These are phyloP conservation scores for Haemorhous mexicanus DNA, from an alignment of 2,113 vertebrate species.

Conservation along the genomic window DNA sequence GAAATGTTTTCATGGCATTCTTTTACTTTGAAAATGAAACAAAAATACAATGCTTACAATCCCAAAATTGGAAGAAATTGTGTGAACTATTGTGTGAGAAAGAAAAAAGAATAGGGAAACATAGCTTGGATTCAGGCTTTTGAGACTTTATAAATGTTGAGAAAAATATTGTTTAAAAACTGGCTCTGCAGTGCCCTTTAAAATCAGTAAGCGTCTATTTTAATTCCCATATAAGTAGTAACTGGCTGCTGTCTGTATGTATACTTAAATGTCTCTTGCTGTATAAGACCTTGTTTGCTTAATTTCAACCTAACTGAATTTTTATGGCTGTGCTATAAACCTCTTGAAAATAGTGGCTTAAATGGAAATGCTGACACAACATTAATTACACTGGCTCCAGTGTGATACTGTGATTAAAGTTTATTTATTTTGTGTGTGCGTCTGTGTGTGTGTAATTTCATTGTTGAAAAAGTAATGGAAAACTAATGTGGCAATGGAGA, in stretches of 20 bases:
- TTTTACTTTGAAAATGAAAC: slow-evolving; percentile 29
- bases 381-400: slow-evolving; percentile 75
- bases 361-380: slow-evolving; percentile 79
- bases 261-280: slow-evolving; percentile 60
- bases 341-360: slow-evolving; percentile 62
- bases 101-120: slow-evolving; percentile 32
- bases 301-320: slow-evolving; percentile 72
- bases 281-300: slow-evolving; percentile 72
- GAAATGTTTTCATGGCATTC: slow-evolving; percentile 9
- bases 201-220: slow-evolving; percentile 62
- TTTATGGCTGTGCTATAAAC: slow-evolving; percentile 75
- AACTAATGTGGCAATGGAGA: slow-evolving; percentile 75
- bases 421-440: slow-evolving; percentile 65
- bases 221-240: slow-evolving; percentile 58
- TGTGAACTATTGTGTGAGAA: slow-evolving; percentile 23
- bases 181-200: slow-evolving; percentile 50
- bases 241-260: slow-evolving; percentile 55
- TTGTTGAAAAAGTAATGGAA: slow-evolving; percentile 74
- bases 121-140: slow-evolving; percentile 30
- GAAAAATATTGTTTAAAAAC: slow-evolving; percentile 60
- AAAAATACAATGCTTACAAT: not conserved
- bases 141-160: slow-evolving; percentile 56
- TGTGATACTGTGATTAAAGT: slow-evolving; percentile 69
- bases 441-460: slow-evolving; percentile 63
- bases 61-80: not conserved